A percentile compares a stretch with the other conserved stretches of the same genome.
Evolutionary conservation across 1,140 invertebrate species (phyloP).

Genomic region (Solenopsis invicta): DNA sequence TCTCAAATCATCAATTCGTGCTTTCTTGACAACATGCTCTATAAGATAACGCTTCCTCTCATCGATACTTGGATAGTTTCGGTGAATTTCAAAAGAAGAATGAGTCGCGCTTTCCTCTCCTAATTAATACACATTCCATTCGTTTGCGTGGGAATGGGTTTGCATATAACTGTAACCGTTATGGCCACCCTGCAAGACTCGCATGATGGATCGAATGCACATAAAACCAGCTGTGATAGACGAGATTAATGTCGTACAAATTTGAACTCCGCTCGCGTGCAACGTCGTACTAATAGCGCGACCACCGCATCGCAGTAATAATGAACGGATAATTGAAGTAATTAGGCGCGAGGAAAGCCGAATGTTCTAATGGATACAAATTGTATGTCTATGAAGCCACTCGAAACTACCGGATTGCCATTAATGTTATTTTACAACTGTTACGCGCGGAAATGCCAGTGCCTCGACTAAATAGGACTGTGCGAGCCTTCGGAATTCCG

Average conservation of each 20-base stretch:
- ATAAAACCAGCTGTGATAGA: neutral
- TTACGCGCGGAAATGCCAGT: constrained; percentile 64
- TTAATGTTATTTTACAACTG: constrained; percentile 32
- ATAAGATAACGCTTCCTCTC: neutral
- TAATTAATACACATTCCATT: constrained; percentile 39
- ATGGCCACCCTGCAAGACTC: neutral
- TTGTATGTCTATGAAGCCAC: neutral
- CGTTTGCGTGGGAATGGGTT: constrained; percentile 39
- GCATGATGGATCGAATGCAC: constrained; percentile 31
- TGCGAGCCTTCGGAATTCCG: constrained; percentile 64
- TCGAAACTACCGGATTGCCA: neutral
- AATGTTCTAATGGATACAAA: constrained; percentile 19
- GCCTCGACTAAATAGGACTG: constrained; percentile 45
- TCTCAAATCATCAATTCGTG: neutral
- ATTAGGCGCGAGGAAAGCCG: constrained; percentile 35
- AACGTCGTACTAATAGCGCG: neutral
- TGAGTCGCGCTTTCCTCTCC: constrained; percentile 27
- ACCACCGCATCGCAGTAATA: neutral
- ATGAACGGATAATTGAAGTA: constrained; percentile 30
- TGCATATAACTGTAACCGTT: constrained; percentile 46
- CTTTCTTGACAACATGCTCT: neutral
- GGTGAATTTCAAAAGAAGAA: neutral
- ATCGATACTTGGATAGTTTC: neutral
- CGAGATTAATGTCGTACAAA: constrained; percentile 43
- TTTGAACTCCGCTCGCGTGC: constrained; percentile 26